A percentile compares a stretch with the other conserved stretches of the same genome.
Evolutionary conservation across 2,888 invertebrate species (phyloP).

Genomic region (Protophormia terraenovae): DNA sequence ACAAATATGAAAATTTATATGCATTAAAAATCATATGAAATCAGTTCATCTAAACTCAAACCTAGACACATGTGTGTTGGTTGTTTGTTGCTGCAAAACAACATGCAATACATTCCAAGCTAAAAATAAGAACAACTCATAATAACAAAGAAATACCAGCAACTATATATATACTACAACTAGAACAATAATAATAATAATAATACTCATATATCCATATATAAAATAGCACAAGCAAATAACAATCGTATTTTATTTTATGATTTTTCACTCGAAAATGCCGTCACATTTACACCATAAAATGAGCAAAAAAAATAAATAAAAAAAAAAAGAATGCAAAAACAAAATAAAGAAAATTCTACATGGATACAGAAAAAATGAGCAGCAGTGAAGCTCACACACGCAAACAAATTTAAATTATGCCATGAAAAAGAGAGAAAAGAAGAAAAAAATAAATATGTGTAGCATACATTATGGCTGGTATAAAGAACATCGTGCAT

Average conservation of each 20-base stretch:
- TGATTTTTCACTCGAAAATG: conserved; percentile 49
- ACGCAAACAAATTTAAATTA: neutral
- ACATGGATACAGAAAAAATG: neutral
- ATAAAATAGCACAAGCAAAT: conserved; percentile 49
- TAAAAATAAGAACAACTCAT: neutral
- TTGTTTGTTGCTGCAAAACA: neutral
- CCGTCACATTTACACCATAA: conserved; percentile 62
- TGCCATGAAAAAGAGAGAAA: neutral
- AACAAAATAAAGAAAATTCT: neutral
- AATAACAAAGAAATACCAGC: neutral
- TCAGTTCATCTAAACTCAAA: conserved; percentile 32
- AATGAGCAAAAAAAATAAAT: conserved; percentile 29
- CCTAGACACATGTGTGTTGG: conserved; percentile 18
- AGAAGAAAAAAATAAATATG: conserved; percentile 21
- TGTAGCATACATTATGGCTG: conserved; percentile 46
- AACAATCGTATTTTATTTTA: conserved; percentile 51
- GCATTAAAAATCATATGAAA: conserved; percentile 45
- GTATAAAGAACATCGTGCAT: conserved; percentile 56
- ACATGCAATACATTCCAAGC: conserved; percentile 30
- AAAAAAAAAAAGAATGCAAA: neutral
- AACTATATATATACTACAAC: neutral
- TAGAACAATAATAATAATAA: neutral
- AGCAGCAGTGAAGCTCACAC: neutral
- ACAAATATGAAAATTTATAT: conserved; percentile 39
- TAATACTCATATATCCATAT: neutral